phyloP scores from a whole-genome alignment of 2,113 vertebrate species.

The Ovis aries region ARS-UI_Ramb_v3.0 NC_056056.1:166373501-166374000 shows the following conservation, averaged over 20 bases:
- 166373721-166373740: neutral
- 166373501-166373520: neutral
- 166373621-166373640: neutral
- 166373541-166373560: neutral
- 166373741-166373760: neutral
- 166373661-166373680: slow-evolving; percentile 15
- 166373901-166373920: slow-evolving; percentile 30
- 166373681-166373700: neutral
- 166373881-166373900: slow-evolving; percentile 76
- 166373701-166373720: neutral
- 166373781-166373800: neutral
- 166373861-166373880: neutral
- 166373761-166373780: neutral
- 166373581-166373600: neutral
- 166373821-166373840: neutral
- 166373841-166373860: neutral
- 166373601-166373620: slow-evolving; percentile 3
- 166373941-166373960: slow-evolving; percentile 38
- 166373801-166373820: neutral
- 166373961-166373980: slow-evolving; percentile 17
- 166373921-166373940: slow-evolving; percentile 26
- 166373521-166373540: neutral
- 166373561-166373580: neutral
- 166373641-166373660: slow-evolving; percentile 12
- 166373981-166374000: slow-evolving; percentile 40